Evolutionary conservation across 64 coral and sea anemone species (phyloP).

Genomic region (Montipora capricornis): DNA sequence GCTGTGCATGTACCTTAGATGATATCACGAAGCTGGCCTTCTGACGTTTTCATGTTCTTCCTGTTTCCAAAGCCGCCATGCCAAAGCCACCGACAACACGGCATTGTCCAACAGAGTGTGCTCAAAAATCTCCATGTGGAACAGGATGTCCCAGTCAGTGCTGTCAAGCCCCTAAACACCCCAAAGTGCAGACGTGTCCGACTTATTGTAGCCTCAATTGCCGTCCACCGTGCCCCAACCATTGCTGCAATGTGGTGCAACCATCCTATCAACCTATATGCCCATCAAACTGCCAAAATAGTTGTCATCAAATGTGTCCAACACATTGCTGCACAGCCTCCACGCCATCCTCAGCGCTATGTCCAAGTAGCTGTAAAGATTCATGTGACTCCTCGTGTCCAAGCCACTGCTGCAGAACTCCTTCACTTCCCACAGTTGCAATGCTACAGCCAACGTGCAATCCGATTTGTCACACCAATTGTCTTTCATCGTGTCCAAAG

Average conservation of each 20-base stretch:
- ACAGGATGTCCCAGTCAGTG: slow-evolving; percentile 10
- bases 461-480: not conserved
- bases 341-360: not conserved
- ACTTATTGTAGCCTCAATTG: slow-evolving; percentile 13
- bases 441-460: not conserved
- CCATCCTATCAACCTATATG: not conserved
- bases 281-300: slow-evolving; percentile 21
- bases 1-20: slow-evolving; percentile 40
- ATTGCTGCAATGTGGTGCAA: slow-evolving; percentile 36
- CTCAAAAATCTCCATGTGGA: not conserved
- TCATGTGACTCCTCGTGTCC: slow-evolving; percentile 52
- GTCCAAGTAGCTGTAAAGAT: slow-evolving; percentile 40
- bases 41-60: slow-evolving; percentile 55
- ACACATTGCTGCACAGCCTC: slow-evolving; percentile 55
- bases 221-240: slow-evolving; percentile 20
- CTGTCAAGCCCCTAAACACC: not conserved
- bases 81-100: not conserved
- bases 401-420: slow-evolving; percentile 22
- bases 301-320: slow-evolving; percentile 26
- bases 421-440: not conserved
- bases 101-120: slow-evolving; percentile 5
- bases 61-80: slow-evolving; percentile 29
- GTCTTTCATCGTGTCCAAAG: slow-evolving; percentile 29
- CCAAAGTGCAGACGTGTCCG: not conserved
- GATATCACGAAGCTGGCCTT: slow-evolving; percentile 28